phyloP scores from a whole-genome alignment of 2,797 vertebrate genomes.

The Pelodytes ibericus region DNA sequence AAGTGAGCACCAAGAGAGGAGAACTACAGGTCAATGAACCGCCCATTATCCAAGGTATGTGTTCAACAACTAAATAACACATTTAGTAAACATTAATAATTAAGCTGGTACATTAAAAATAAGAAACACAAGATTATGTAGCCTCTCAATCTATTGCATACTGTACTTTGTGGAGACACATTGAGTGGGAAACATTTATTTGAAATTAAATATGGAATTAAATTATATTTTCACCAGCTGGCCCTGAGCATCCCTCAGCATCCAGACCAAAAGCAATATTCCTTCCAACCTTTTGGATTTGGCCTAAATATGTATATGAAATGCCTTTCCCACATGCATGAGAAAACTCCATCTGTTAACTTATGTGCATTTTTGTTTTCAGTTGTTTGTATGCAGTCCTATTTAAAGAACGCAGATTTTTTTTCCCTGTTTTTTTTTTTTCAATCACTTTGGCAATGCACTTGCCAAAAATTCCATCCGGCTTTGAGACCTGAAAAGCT shows the following conservation, averaged over 20 bases:
- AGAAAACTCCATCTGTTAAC: slow-evolving; percentile 36
- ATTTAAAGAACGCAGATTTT: slow-evolving; percentile 41
- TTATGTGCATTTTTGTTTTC: slow-evolving; percentile 46
- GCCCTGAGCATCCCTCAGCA: slow-evolving; percentile 44
- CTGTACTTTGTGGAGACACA: background rate
- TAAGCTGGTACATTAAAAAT: no score
- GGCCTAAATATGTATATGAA: slow-evolving; percentile 29
- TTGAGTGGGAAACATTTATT: background rate
- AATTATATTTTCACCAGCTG: slow-evolving; percentile 32
- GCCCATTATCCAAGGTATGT: no score
- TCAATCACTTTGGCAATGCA: background rate
- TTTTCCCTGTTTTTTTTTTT: slow-evolving; percentile 8
- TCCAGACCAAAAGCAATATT: slow-evolving; percentile 40
- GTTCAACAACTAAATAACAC: no score
- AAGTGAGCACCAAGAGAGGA: no score
- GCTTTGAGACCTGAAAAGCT: slow-evolving; percentile 42
- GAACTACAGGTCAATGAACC: no score
- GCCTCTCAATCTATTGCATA: background rate
- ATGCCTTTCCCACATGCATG: slow-evolving; percentile 40
- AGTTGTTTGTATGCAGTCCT: slow-evolving; percentile 46
- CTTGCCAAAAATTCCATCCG: slow-evolving; percentile 37
- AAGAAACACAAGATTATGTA: background rate
- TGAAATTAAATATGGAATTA: background rate
- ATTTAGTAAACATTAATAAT: no score
- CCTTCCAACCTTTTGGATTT: slow-evolving; percentile 15